Base-by-base conservation (phyloP, 2,113 vertebrate species). In the Cheirogaleus medius region DNA sequence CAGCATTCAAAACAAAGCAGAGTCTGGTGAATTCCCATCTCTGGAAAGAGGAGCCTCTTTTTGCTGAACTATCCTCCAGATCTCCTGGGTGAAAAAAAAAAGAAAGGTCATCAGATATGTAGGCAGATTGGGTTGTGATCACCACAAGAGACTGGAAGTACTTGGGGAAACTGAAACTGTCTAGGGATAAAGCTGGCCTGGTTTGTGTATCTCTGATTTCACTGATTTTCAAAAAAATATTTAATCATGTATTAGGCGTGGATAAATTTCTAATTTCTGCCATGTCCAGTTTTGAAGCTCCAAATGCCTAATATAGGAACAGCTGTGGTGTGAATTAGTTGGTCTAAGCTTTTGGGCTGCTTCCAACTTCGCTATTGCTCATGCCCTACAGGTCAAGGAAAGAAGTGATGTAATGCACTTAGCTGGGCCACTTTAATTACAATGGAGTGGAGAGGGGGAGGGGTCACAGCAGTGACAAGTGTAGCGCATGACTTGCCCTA, bases 401-500 rank as follows among this genome's bases (percentile, higher is more conserved):
- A 98, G 96, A 86, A 95, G 88, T 98, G 98, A 98, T 78, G 98
- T 98, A 96, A 98, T 98, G 97, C 97, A 85, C 95, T 94, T 64
- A 90, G 98, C 96, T 25, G 25, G 92, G 98, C 85, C 85, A 54
- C 93, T 97, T 96, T 96, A 97, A 97, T 94, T 97, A 97, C 96
- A 77, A 88, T 58, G 92, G 96, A 74, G 85, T 15, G 96, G 94
- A 63, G 90, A 87, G 66, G 91, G 90, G 97, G 97, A 74, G 95
- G 97, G 88, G 88, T 66, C 77, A 71, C 78, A 21, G 92, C 88
- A 29, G 60, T 20, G 97, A 66, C 97, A 92, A 78, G 89, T 42
- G 54, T 39, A 44, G 92, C 94, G 64, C 97, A 71, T 96, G 95
- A 93, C 92, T 39, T 20, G 64, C 82, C 37, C 87, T 6, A 7